Evolutionary conservation across 2,888 invertebrate genomes (phyloP).

Genomic region (Conomelus anceps): DNA sequence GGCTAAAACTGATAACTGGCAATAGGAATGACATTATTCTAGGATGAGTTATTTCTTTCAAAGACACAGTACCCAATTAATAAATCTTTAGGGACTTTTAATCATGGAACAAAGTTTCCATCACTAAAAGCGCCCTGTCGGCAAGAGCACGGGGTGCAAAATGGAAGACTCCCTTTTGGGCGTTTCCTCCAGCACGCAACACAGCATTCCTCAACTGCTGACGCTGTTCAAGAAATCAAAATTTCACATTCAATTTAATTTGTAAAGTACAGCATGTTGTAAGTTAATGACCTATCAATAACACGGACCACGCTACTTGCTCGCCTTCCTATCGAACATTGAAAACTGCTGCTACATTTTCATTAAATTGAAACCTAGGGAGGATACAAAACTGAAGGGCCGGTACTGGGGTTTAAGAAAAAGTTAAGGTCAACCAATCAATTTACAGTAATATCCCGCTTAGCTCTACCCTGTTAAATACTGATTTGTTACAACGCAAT

Average conservation of each 20-base stretch:
- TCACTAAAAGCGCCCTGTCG: not conserved
- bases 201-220: not conserved
- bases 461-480: too few relatives aligned
- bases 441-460: too few relatives aligned
- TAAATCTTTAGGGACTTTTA: too few relatives aligned
- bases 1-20: not conserved
- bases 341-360: not conserved
- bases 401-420: not conserved
- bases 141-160: not conserved
- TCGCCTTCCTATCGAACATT: not conserved
- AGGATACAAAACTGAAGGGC: not conserved
- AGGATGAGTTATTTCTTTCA: not conserved
- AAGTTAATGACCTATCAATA: not conserved
- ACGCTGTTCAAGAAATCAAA: not conserved
- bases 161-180: not conserved
- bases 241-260: not conserved
- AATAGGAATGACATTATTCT: not conserved
- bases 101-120: not conserved
- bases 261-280: not conserved
- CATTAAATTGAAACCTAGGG: not conserved
- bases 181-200: not conserved
- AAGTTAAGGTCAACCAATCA: not conserved
- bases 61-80: not conserved
- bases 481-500: too few relatives aligned
- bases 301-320: not conserved